Evolutionary conservation across 53 echinoderm and acorn worm genomes (phyloP).

Genomic region (Holothuria leucospilota): DNA sequence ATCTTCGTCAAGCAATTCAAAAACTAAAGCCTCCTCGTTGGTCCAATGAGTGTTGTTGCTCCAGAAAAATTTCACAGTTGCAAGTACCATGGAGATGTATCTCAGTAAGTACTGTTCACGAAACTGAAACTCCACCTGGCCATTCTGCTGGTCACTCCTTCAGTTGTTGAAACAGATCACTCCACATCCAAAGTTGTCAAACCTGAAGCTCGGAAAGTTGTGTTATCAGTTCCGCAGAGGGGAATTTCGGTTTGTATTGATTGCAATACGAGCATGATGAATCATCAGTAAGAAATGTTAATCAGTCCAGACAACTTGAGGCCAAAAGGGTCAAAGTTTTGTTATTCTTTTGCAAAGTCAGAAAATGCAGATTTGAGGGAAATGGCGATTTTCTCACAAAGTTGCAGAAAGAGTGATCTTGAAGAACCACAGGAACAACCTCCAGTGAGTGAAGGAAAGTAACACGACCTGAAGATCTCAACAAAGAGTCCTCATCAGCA

Average conservation of each 20-base stretch:
- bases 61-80: conserved; percentile 15
- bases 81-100: background rate
- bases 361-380: conserved; percentile 69
- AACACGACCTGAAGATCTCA: background rate
- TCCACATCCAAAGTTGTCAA: background rate
- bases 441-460: background rate
- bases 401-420: background rate
- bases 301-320: conserved; percentile 6
- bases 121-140: conserved; percentile 24
- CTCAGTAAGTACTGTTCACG: background rate
- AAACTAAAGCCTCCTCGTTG: background rate
- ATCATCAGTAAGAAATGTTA: background rate
- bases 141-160: background rate
- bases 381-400: conserved; percentile 44
- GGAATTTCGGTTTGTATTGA: conserved; percentile 61
- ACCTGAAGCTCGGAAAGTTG: background rate
- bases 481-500: too few relatives aligned
- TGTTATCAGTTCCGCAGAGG: conserved; percentile 60
- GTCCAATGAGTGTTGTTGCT: conserved; percentile 47
- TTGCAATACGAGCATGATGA: conserved; percentile 70
- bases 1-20: background rate
- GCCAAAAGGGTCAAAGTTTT: conserved; percentile 4
- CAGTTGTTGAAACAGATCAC: background rate
- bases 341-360: conserved; percentile 62
- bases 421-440: background rate